phyloP scores from a whole-genome alignment of 1,140 invertebrate genomes.

The Eriosoma lanigerum region DNA sequence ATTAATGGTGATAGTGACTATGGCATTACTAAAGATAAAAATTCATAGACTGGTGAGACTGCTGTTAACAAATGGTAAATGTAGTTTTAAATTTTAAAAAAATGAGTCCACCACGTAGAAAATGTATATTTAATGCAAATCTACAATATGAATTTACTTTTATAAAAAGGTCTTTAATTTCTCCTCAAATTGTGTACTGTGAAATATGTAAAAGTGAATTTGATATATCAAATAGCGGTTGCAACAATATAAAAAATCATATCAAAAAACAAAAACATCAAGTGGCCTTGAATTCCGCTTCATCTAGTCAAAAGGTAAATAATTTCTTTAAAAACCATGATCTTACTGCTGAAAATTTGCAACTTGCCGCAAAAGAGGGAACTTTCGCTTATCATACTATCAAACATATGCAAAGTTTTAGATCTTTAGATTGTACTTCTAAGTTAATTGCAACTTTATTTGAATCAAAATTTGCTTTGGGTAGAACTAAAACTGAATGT shows the following conservation, averaged over 20 bases:
- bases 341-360: background rate
- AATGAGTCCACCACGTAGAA: too few relatives aligned
- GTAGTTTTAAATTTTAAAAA: too few relatives aligned
- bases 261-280: background rate
- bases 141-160: background rate
- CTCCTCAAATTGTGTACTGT: background rate
- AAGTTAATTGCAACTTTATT: too few relatives aligned
- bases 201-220: slow-evolving; percentile 15
- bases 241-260: slow-evolving; percentile 6
- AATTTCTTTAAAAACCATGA: slow-evolving; percentile 15
- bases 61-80: too few relatives aligned
- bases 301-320: background rate
- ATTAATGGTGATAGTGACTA: too few relatives aligned
- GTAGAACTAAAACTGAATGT: too few relatives aligned
- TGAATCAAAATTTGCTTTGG: too few relatives aligned
- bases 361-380: background rate
- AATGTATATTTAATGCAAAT: too few relatives aligned
- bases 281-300: background rate
- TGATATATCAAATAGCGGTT: slow-evolving; percentile 16
- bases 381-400: background rate
- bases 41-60: too few relatives aligned
- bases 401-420: too few relatives aligned
- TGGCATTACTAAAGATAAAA: too few relatives aligned
- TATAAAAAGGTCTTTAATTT: background rate
- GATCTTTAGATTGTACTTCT: too few relatives aligned